Evolutionary conservation across 2,113 vertebrate genomes (phyloP), one percentile per base, ranked within the genome.

Genomic region (Phasianus colchicus): DNA sequence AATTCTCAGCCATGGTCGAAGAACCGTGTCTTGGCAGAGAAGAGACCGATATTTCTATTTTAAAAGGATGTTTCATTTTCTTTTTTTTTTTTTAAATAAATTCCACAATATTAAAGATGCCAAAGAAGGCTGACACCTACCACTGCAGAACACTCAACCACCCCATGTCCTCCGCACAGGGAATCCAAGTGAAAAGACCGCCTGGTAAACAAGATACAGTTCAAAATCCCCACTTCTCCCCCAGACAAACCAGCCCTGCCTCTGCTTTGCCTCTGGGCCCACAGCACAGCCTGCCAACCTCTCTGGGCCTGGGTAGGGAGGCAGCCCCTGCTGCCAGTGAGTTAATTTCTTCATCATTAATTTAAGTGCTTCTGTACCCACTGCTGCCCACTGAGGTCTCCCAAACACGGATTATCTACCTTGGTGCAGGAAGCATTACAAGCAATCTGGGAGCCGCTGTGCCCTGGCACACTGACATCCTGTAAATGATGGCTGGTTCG

Each of bases 211-310:
- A 42, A 67, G 43, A 61, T 1, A 29, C 2, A 2, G 25, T 50
- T 19, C 14, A 11, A 42, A 55, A 58, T 30, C 50, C 27, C 50
- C 24, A 16, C 7, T 45, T 87, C 55, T 75, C 2, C 61, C 25
- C 5, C 6, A 42, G 45, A 70, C 1, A 25, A 72, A 25, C 6
- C 27, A 32, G n/a, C 5, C 20, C 73, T 81, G 32, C 6, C 29
- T 55, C 34, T 1, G 0, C 54, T 50, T 57, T 64, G 43, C 54
- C 30, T 18, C 70, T 6, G 2, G n/a, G 4, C 38, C 7, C 0
- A 1, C 10, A 1, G 13, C 2, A 0, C 10, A 29, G 61, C 38
- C 61, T 2, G 4, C 52, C 22, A 11, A 14, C 9, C n/a, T 45
- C 11, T 0, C 58, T 60, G 64, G 47, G 9, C 24, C 36, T 25